Evolutionary conservation across 2,113 vertebrate genomes (phyloP), one percentile per base, ranked within the genome.

Genomic region (Gymnarchus niloticus): DNA sequence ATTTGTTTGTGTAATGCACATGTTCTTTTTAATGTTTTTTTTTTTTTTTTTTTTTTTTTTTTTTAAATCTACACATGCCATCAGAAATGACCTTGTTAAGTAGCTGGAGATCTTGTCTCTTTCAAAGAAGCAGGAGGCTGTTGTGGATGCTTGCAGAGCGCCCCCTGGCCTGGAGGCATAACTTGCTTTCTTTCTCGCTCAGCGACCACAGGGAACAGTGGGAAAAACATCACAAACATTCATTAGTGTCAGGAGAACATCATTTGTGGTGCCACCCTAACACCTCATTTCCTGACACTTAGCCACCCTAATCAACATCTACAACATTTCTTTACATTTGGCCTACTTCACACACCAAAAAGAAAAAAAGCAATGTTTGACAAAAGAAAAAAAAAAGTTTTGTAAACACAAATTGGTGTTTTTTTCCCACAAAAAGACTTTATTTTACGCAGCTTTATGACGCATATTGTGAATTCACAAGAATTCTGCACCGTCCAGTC

Each of bases 181-280:
- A 94, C 95, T 96, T 96, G 87, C 57, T 83, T 81, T 85, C 84
- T 95, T 94, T 95, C 95, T 95, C 96, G 95, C 95, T 96, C 95
- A 95, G 96, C 95, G 94, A 96, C 95, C 95, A 96, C 95, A 96
- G 96, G 95, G 95, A 96, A 96, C 95, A 97, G 95, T 96, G 95
- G 96, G 95, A 96, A 94, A 91, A 96, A 97, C 94, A 97, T 95
- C 96, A 97, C 93, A 97, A 96, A 95, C 91, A 96, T 95, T 95
- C 96, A 95, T 97, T 93, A 97, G 94, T 89, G 84, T 89, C 81
- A 87, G 10, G 84, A 73, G 61, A 87, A 88, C 78, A 76, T 94
- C 94, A 94, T 91, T 56, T 12, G 5, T 49, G 61, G n/a, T 48
- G 46, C 83, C 56, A 73, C 57, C 87, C 85, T 82, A 84, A 87